Conservation (phyloP, 2,797 vertebrate genomes). For the Scleropages formosus region DNA sequence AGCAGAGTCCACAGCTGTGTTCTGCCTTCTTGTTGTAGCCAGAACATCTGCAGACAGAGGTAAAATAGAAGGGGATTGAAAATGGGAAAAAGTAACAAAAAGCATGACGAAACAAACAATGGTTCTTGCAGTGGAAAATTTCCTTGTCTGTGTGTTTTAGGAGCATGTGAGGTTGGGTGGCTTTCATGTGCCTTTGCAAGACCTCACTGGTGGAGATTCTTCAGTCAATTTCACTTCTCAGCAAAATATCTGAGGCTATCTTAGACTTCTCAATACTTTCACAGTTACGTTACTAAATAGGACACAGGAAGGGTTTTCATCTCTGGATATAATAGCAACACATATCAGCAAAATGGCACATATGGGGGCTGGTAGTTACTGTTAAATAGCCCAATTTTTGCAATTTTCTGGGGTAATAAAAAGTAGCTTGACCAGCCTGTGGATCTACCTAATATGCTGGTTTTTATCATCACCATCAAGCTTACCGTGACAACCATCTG, state of each 20-base stretch:
- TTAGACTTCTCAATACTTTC: not conserved
- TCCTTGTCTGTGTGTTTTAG: not conserved
- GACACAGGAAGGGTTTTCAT: constrained; percentile 4
- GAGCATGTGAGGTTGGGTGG: not conserved
- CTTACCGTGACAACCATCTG: constrained; percentile 72
- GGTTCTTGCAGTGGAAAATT: not conserved
- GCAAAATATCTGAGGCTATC: not conserved
- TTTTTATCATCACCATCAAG: not conserved
- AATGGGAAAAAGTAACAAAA: not conserved
- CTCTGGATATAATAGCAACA: not conserved
- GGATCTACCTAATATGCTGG: not conserved
- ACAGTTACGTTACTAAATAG: not conserved
- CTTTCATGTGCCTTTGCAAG: not conserved
- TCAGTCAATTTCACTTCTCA: not conserved
- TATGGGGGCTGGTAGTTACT: not conserved
- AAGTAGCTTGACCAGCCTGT: not conserved
- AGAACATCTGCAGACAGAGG: constrained; percentile 47
- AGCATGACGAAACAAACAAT: not conserved
- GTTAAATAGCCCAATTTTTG: not conserved
- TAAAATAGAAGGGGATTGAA: not conserved
- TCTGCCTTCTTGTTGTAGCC: constrained; percentile 64
- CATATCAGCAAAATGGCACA: not conserved
- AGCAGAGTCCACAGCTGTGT: constrained; percentile 65
- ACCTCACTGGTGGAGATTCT: not conserved
- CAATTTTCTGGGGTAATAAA: not conserved